Conservation (phyloP, 2,888 invertebrate genomes). For the Pantelozetes paolii region DNA sequence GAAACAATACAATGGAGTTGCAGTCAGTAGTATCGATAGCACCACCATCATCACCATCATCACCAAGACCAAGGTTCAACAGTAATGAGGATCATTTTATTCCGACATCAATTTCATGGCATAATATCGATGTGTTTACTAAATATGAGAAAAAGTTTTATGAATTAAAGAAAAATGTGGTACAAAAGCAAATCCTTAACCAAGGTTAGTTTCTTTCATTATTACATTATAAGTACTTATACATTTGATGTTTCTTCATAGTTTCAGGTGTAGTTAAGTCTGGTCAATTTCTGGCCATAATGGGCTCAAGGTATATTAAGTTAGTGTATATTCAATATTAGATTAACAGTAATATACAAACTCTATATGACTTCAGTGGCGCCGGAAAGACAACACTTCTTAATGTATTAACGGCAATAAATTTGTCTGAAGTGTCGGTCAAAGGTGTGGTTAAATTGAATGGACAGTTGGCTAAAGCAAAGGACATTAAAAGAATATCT, state of each 20-base stretch:
- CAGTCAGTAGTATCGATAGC: too few relatives aligned
- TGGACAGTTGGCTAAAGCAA: neutral
- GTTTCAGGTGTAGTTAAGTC: too few relatives aligned
- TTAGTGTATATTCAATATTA: too few relatives aligned
- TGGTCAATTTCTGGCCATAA: too few relatives aligned
- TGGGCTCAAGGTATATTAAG: too few relatives aligned
- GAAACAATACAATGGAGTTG: too few relatives aligned
- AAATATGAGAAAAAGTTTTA: neutral
- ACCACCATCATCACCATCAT: too few relatives aligned
- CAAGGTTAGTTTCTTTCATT: too few relatives aligned
- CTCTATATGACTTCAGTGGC: constrained; percentile 9
- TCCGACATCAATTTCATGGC: too few relatives aligned
- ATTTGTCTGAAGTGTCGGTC: constrained; percentile 22
- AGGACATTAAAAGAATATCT: constrained; percentile 19
- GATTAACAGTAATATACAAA: neutral
- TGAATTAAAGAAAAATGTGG: neutral
- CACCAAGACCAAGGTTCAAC: too few relatives aligned
- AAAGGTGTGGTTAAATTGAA: constrained; percentile 26
- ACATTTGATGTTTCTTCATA: neutral
- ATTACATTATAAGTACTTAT: neutral
- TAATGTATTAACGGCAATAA: constrained; percentile 35
- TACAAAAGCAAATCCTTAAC: neutral
- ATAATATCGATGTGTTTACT: too few relatives aligned
- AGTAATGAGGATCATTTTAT: too few relatives aligned
- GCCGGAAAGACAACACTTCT: constrained; percentile 36